Conservation (phyloP, 2,797 vertebrate species). For the Loris lydekkerianus region DNA sequence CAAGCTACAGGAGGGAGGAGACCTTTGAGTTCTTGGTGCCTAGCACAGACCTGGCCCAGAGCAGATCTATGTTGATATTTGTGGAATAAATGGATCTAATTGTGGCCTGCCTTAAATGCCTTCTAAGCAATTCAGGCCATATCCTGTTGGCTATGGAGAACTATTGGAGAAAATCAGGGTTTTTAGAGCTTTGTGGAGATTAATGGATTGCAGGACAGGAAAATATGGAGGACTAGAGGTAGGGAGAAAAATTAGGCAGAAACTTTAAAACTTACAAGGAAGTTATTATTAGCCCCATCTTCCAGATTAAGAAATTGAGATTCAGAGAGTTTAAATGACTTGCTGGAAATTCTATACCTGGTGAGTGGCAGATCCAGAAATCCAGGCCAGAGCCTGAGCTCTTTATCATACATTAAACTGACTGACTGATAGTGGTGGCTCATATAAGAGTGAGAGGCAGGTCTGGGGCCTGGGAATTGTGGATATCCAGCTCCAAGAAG, state of each 20-base stretch:
- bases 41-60: slow-evolving; percentile 42
- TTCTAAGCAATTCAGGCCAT: slow-evolving; percentile 55
- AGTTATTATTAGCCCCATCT: background rate
- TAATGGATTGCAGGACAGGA: background rate
- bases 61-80: slow-evolving; percentile 52
- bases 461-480: background rate
- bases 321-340: slow-evolving; percentile 26
- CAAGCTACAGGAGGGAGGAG: background rate
- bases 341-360: background rate
- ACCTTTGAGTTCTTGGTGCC: slow-evolving; percentile 29
- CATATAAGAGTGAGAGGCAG: background rate
- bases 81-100: slow-evolving; percentile 47
- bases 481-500: background rate
- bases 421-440: background rate
- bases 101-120: slow-evolving; percentile 42
- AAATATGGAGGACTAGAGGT: background rate
- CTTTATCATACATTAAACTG: background rate
- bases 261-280: slow-evolving; percentile 33
- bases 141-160: slow-evolving; percentile 51
- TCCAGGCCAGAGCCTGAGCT: background rate
- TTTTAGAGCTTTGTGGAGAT: slow-evolving; percentile 58
- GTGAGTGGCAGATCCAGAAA: slow-evolving; percentile 16
- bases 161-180: background rate
- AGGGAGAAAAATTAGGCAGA: slow-evolving; percentile 43
- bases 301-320: slow-evolving; percentile 42